Evolutionary conservation across 2,888 invertebrate species (phyloP).

Genomic region (Asteroscopus sphinx): DNA sequence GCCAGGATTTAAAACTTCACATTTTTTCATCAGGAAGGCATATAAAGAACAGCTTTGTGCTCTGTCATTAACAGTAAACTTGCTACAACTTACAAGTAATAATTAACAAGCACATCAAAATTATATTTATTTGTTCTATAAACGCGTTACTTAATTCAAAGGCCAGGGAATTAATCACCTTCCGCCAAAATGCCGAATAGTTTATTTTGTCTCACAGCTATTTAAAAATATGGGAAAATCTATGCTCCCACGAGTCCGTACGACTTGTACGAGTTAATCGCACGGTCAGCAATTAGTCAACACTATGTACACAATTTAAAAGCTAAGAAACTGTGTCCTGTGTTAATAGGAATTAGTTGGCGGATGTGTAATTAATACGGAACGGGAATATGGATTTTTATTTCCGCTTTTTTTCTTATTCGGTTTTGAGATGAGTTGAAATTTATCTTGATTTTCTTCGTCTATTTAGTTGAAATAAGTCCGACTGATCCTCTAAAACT

Average conservation of each 20-base stretch:
- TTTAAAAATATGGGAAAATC: constrained; percentile 58
- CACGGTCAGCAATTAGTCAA: constrained; percentile 58
- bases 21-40: too few species aligned
- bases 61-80: too few species aligned
- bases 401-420: too few species aligned
- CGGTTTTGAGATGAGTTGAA: too few species aligned
- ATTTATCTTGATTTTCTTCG: too few species aligned
- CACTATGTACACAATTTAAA: constrained; percentile 56
- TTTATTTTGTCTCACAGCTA: constrained; percentile 54
- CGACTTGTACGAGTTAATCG: constrained; percentile 53
- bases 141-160: constrained; percentile 31
- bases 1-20: not conserved
- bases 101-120: too few species aligned
- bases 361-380: constrained; percentile 22
- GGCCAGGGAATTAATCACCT: constrained; percentile 40
- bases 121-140: constrained; percentile 1
- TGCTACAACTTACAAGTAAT: too few species aligned
- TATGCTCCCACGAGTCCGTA: constrained; percentile 56
- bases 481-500: too few species aligned
- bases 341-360: constrained; percentile 37
- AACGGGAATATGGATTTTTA: not conserved
- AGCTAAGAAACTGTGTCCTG: constrained; percentile 47
- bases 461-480: too few species aligned
- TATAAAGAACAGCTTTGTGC: too few species aligned
- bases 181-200: constrained; percentile 47